Percentiles rank a stretch among this genome's conserved stretches.
phyloP scores from a whole-genome alignment of 2,888 invertebrate genomes.

The Andrena trimmerana region DNA sequence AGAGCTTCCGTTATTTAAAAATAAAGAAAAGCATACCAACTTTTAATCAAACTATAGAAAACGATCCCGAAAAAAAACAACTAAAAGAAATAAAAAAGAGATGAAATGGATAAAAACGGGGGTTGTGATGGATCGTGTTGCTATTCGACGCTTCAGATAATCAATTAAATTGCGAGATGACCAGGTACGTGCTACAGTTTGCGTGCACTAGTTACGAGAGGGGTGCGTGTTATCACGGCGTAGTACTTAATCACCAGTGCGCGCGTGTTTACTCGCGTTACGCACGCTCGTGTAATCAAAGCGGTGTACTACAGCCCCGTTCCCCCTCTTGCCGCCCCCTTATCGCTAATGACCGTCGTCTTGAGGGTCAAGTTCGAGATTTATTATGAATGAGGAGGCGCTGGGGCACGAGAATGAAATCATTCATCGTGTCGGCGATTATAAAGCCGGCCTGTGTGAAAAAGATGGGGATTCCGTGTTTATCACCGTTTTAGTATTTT shows the following conservation, averaged over 20 bases:
- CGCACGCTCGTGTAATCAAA: slow-evolving; percentile 59
- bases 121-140: neutral
- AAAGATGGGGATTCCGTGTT: too few species aligned
- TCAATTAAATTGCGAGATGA: slow-evolving; percentile 3
- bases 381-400: slow-evolving; percentile 50
- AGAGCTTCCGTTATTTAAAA: too few species aligned
- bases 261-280: slow-evolving; percentile 46
- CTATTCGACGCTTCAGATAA: neutral
- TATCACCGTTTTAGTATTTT: too few species aligned
- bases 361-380: slow-evolving; percentile 54
- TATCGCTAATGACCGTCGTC: slow-evolving; percentile 45
- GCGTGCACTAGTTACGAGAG: slow-evolving; percentile 33
- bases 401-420: neutral
- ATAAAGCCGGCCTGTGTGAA: too few species aligned
- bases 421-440: neutral
- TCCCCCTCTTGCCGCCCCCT: too few species aligned
- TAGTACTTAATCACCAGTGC: slow-evolving; percentile 42
- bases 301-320: slow-evolving; percentile 30
- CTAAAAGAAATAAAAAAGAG: neutral
- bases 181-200: slow-evolving; percentile 8
- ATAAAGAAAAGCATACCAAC: too few species aligned
- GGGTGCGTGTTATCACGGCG: slow-evolving; percentile 39
- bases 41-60: too few species aligned
- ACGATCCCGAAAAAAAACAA: too few species aligned
- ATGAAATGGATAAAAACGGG: neutral